Conservation (phyloP, 2,888 invertebrate species). For the Junonia oenone region DNA sequence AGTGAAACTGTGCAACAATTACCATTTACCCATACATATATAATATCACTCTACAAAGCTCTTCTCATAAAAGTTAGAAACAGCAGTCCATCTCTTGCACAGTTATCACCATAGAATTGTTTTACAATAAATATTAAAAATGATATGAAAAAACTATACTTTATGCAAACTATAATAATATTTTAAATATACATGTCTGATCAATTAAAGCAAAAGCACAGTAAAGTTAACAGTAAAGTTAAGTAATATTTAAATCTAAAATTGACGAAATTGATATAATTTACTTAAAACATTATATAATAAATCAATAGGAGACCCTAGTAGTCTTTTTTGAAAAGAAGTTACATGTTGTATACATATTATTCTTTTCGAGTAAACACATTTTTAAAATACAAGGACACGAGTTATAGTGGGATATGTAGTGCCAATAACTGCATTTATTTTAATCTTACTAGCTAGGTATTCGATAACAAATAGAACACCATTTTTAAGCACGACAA, state of each 20-base stretch:
- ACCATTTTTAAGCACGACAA: slow-evolving; percentile 81
- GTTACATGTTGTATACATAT: slow-evolving; percentile 36
- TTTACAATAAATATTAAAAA: slow-evolving; percentile 25
- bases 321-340: slow-evolving; percentile 39
- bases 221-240: slow-evolving; percentile 54
- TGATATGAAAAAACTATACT: slow-evolving; percentile 17
- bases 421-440: slow-evolving; percentile 80
- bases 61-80: slow-evolving; percentile 48
- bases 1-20: slow-evolving; percentile 68
- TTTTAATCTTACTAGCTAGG: slow-evolving; percentile 76
- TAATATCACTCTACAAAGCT: slow-evolving; percentile 70
- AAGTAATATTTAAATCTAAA: slow-evolving; percentile 72
- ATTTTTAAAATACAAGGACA: slow-evolving; percentile 34
- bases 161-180: slow-evolving; percentile 27
- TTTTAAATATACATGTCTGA: slow-evolving; percentile 23
- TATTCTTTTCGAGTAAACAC: slow-evolving; percentile 29
- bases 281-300: slow-evolving; percentile 61
- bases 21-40: slow-evolving; percentile 38
- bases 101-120: slow-evolving; percentile 58
- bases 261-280: slow-evolving; percentile 79
- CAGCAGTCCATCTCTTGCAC: slow-evolving; percentile 59
- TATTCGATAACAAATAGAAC: slow-evolving; percentile 81
- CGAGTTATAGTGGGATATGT: slow-evolving; percentile 48
- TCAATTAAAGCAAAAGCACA: slow-evolving; percentile 50
- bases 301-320: slow-evolving; percentile 51